Conservation (phyloP, 2,888 invertebrate genomes). For the Cremastinae sp. region DNA sequence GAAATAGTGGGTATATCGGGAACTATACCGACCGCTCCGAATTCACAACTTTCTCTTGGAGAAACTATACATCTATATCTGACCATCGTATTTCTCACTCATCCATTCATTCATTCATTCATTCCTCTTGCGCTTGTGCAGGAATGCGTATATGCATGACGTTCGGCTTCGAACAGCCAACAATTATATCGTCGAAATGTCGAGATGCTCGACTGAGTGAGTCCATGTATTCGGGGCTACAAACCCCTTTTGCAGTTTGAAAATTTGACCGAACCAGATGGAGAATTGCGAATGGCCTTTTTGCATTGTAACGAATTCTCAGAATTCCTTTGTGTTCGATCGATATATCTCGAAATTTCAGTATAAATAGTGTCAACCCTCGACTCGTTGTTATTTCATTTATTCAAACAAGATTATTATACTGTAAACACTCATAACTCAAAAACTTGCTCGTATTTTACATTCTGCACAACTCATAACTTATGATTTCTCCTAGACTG, state of each 20-base stretch:
- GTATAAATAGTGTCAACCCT: too few relatives aligned
- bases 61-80: conserved; percentile 27
- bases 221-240: background rate
- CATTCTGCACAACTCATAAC: too few relatives aligned
- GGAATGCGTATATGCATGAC: conserved; percentile 10
- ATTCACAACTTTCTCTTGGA: conserved; percentile 25
- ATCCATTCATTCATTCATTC: conserved; percentile 35
- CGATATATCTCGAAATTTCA: too few relatives aligned
- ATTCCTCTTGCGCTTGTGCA: conserved; percentile 12
- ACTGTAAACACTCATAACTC: too few relatives aligned
- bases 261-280: background rate
- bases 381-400: too few relatives aligned
- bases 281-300: background rate
- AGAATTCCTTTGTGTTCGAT: too few relatives aligned
- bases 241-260: background rate
- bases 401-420: too few relatives aligned
- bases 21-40: conserved; percentile 6
- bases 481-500: too few relatives aligned
- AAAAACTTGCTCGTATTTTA: too few relatives aligned
- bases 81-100: conserved; percentile 24
- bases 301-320: too few relatives aligned
- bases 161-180: conserved; percentile 25
- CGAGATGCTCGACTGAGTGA: background rate
- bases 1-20: conserved; percentile 16
- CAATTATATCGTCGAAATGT: conserved; percentile 44